phyloP scores from a whole-genome alignment of 1,140 invertebrate genomes.

The Coptotermes formosanus region DNA sequence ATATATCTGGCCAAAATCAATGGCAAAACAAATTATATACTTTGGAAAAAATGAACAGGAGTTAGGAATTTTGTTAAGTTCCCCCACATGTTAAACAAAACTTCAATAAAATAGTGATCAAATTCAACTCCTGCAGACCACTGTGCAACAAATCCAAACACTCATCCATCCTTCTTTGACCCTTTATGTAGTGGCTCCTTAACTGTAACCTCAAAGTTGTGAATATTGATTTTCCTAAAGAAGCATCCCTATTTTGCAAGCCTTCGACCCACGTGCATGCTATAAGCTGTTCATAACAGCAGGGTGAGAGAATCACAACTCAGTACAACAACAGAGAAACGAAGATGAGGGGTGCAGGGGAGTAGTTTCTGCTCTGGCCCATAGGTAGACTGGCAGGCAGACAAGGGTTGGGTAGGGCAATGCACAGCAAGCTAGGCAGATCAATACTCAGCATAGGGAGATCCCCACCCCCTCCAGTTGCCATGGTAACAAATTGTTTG shows the following conservation, averaged over 20 bases:
- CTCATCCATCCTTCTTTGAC: too few species aligned
- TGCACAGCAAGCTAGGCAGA: conserved; percentile 19
- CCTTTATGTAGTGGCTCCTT: not conserved
- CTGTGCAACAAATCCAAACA: not conserved
- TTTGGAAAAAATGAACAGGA: too few species aligned
- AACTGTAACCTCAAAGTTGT: not conserved
- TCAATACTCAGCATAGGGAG: conserved; percentile 28
- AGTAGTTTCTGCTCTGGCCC: not conserved
- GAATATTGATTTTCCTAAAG: not conserved
- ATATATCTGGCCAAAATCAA: too few species aligned
- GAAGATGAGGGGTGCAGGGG: not conserved
- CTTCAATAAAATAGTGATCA: too few species aligned
- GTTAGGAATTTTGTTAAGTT: too few species aligned
- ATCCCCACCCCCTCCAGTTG: conserved; percentile 22
- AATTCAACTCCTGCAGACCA: too few species aligned
- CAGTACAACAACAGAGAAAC: not conserved
- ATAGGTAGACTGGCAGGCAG: conserved; percentile 1
- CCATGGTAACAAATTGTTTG: conserved; percentile 37
- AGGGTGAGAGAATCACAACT: not conserved
- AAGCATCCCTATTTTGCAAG: not conserved
- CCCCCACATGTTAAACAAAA: too few species aligned
- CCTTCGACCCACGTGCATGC: not conserved
- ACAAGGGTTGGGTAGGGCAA: conserved; percentile 26
- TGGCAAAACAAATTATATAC: too few species aligned
- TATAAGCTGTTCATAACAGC: not conserved